Evolutionary conservation across 2,888 invertebrate genomes (phyloP).

Genomic region (Mellilla xanthometata): DNA sequence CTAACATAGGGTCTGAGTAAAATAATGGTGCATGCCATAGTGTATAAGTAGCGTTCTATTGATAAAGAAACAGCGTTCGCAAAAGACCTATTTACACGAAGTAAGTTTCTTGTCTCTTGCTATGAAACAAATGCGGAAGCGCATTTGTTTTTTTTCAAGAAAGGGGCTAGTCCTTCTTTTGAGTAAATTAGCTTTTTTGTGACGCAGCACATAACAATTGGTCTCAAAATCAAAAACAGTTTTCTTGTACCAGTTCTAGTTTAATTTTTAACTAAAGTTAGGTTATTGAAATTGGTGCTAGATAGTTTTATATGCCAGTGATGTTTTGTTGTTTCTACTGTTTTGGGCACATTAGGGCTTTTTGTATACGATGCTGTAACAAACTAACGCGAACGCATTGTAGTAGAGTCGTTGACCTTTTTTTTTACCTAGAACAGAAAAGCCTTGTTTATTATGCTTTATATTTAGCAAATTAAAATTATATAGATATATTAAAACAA

Average conservation of each 20-base stretch:
- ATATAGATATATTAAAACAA: too few species aligned
- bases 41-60: conserved; percentile 63
- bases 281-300: conserved; percentile 67
- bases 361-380: conserved; percentile 1
- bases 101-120: too few species aligned
- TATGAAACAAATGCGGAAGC: too few species aligned
- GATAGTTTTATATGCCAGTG: conserved; percentile 52
- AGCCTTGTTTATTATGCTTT: too few species aligned
- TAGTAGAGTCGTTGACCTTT: too few species aligned
- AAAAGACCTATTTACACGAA: too few species aligned
- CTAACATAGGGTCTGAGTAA: conserved; percentile 62
- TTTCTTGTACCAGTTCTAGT: conserved; percentile 22
- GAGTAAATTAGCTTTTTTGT: too few species aligned
- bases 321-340: conserved; percentile 34
- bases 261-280: conserved; percentile 41
- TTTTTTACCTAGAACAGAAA: too few species aligned
- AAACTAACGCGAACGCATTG: too few species aligned
- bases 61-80: conserved; percentile 19
- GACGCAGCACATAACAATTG: conserved; percentile 1
- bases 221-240: conserved; percentile 15
- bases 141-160: too few species aligned
- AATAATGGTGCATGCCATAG: conserved; percentile 76
- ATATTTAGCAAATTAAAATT: too few species aligned
- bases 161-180: too few species aligned
- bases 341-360: conserved; percentile 1